A percentile compares a stretch with the other conserved stretches of the same genome.
phyloP scores from a whole-genome alignment of 2,113 vertebrate species.

The Bombycilla garrulus region DNA sequence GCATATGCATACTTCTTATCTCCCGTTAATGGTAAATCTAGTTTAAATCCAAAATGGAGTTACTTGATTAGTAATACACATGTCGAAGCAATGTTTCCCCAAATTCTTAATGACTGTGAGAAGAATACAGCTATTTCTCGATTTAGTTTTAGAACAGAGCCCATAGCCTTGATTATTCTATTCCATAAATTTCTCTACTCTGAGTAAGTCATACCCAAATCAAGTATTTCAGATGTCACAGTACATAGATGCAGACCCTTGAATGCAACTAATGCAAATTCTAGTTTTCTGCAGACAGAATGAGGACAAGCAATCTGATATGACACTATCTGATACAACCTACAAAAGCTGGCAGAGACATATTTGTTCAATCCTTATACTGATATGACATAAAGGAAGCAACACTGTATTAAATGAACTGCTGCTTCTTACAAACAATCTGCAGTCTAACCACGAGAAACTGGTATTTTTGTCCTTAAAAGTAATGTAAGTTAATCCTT shows the following conservation, averaged over 20 bases:
- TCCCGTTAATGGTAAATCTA: not conserved
- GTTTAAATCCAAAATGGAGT: not conserved
- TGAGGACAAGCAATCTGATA: constrained; percentile 1
- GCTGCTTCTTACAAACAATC: not conserved
- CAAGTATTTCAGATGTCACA: not conserved
- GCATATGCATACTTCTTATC: not conserved
- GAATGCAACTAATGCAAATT: not conserved
- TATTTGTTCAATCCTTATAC: not conserved
- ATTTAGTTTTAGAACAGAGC: not conserved
- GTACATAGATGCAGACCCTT: not conserved
- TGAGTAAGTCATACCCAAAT: not conserved
- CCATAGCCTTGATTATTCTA: not conserved
- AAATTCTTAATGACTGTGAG: not conserved
- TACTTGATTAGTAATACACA: not conserved
- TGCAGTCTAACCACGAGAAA: not conserved
- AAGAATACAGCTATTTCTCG: not conserved
- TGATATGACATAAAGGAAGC: not conserved
- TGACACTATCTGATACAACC: not conserved
- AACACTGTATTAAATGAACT: not conserved
- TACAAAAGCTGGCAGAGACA: not conserved
- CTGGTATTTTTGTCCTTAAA: not conserved
- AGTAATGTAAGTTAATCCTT: not conserved
- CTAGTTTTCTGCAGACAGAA: constrained; percentile 11
- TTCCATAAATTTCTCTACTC: not conserved
- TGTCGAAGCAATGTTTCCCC: not conserved